phyloP scores from a whole-genome alignment of 2,113 vertebrate species.

The Ahaetulla prasina region DNA sequence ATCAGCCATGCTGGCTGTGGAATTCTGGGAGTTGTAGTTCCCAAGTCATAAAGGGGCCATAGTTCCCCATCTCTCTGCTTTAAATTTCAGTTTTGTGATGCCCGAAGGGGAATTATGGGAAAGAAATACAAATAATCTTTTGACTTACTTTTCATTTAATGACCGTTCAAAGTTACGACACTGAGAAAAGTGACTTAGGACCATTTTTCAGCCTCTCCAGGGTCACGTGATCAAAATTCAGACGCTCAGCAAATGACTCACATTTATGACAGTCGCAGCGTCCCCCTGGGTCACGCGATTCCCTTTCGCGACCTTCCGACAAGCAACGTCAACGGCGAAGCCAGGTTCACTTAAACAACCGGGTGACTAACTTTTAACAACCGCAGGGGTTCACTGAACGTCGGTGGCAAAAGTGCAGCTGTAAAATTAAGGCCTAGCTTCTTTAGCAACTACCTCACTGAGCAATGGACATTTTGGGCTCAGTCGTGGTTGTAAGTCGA shows the following conservation, averaged over 20 bases:
- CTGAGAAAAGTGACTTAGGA: too few species aligned
- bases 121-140: too few species aligned
- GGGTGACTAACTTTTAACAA: not conserved
- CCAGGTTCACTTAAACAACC: not conserved
- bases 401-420: too few species aligned
- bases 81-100: too few species aligned
- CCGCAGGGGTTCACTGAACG: not conserved
- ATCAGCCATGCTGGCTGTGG: too few species aligned
- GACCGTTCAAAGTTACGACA: too few species aligned
- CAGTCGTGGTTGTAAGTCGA: not conserved
- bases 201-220: not conserved
- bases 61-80: too few species aligned
- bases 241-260: not conserved
- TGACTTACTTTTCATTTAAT: too few species aligned
- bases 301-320: not conserved
- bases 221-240: not conserved
- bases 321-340: not conserved
- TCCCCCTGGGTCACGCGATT: not conserved
- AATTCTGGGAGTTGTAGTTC: too few species aligned
- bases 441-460: not conserved
- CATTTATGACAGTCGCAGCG: fast-evolving
- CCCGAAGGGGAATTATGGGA: too few species aligned
- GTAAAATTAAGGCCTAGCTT: not conserved
- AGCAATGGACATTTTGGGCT: not conserved
- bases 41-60: too few species aligned